phyloP scores from a whole-genome alignment of 2,797 vertebrate genomes.

The Trichosurus vulpecula region DNA sequence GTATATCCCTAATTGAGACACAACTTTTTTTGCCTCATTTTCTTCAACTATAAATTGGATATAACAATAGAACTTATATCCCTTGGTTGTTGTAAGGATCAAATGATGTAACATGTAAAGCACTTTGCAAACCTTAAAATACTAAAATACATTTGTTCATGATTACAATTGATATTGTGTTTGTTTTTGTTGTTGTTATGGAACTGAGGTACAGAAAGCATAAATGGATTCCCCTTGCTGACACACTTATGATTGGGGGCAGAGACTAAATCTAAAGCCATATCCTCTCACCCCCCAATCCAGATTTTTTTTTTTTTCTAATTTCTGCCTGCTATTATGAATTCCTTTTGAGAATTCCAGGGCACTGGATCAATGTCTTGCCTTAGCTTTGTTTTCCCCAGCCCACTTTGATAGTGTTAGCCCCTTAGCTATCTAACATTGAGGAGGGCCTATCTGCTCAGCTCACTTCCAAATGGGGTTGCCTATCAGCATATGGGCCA shows the following conservation, averaged over 20 bases:
- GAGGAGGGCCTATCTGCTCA: not conserved
- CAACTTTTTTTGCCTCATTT: not conserved
- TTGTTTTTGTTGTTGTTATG: not conserved
- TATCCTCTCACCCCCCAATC: not conserved
- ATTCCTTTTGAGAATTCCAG: not conserved
- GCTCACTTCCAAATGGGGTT: not conserved
- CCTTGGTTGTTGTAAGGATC: not conserved
- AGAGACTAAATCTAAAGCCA: not conserved
- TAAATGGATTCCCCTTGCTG: not conserved
- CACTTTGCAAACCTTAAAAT: not conserved
- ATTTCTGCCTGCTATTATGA: not conserved
- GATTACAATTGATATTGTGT: not conserved
- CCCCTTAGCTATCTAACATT: not conserved
- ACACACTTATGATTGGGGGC: not conserved
- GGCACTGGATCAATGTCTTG: not conserved
- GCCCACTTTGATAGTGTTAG: not conserved
- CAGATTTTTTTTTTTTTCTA: not conserved
- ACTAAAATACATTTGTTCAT: not conserved
- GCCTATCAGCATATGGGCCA: not conserved
- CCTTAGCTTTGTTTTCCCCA: not conserved
- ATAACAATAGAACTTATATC: not conserved
- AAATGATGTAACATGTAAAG: not conserved
- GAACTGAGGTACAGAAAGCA: not conserved
- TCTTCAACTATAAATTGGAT: not conserved
- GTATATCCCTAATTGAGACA: not conserved